Base-by-base conservation (phyloP, 2,797 vertebrate genomes). In the Takifugu rubripes region DNA sequence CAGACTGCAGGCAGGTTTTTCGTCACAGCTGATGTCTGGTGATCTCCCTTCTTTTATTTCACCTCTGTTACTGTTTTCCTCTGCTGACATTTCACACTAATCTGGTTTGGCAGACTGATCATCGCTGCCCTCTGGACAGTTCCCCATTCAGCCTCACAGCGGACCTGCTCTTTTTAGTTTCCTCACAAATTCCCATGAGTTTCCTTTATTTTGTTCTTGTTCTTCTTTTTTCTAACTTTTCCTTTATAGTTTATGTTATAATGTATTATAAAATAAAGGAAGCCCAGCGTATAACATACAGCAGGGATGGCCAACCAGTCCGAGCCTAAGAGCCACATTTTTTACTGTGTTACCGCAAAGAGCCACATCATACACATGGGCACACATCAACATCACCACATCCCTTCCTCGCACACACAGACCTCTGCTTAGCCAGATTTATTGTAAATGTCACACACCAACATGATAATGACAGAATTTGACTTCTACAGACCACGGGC, bases 71-170 rank as follows among this genome's bases (percentile, higher is more conserved):
- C 60, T 61, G 48, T 68, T 68, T 74, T 68, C 55, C 66, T 70
- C 69, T 66, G 56, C 54, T 85, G 83, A 83, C 79, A 87, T 85
- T 80, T 87, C 75, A 59, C 44, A 62, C 72, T 77, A 71, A 81
- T 85, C 64, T 61, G 62, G 55, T 80, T 78, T 40, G 56, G 68
- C 70, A 75, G 75, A 65, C 63, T 75, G 68, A 82, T 81, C 81
- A 76, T 81, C 64, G 6, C 55, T 67, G 72, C 74, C 83, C 78
- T 61, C 60, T 60, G 77, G 79, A 73, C 66, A 68, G 51, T 25
- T 62, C 59, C 8, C 53, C 46, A 47, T 60, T 74, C 64, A 54
- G 42, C 68, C 48, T 67, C 21, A 64, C 56, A 52, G 58, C 25
- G 52, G 53, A 62, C 40, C 44, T 49, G 16, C 12, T 57, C 25